Base-by-base conservation (phyloP, 2,797 vertebrate genomes). In the Corythornis leucogaster region DNA sequence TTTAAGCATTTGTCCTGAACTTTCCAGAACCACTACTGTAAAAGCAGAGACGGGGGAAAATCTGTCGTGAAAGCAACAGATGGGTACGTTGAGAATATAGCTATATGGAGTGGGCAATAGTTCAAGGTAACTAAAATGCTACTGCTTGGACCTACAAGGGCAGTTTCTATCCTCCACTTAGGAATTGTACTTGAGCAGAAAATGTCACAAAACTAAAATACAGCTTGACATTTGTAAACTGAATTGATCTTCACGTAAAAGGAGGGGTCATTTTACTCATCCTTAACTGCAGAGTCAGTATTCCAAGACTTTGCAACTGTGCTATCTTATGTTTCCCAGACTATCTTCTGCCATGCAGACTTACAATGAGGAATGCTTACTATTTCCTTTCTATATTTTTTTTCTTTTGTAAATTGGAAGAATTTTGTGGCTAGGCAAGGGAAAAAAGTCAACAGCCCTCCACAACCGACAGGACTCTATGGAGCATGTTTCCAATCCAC, bases 171-270 rank as follows among this genome's bases (percentile, higher is more conserved):
- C 63, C 11, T 46, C 12, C 40, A 38, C 17, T 90, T 22, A 74
- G 68, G 48, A 90, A 67, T 16, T 31, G 28, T 15, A 45, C 35
- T 59, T 35, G 21, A 79, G 51, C 62, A 85, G 31, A 71, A 92
- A 90, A 92, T 55, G 67, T n/a, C 83, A 70, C 80, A 61, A 35
- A 92, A 81, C 16, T 51, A 85, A 92, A 85, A 77, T 21, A 30
- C 26, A 85, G 66, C 38, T 71, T 86, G 78, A 86, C 64, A 77
- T 92, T 92, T 86, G 54, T 53, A 70, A 95, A 54, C 33, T 15
- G 50, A 63, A 88, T 85, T 70, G 61, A 91, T 94, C 90, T 94
- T 88, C 24, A n/a, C 2, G 21, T 74, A 33, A 78, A 84, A 93
- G 70, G 43, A 89, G 51, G 12, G 74, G 54, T 20, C 70, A 45